These are phyloP conservation scores for Spatulosminthurus flaviceps DNA, from an alignment of 2,888 invertebrate species.

Conservation along the genomic window DNA sequence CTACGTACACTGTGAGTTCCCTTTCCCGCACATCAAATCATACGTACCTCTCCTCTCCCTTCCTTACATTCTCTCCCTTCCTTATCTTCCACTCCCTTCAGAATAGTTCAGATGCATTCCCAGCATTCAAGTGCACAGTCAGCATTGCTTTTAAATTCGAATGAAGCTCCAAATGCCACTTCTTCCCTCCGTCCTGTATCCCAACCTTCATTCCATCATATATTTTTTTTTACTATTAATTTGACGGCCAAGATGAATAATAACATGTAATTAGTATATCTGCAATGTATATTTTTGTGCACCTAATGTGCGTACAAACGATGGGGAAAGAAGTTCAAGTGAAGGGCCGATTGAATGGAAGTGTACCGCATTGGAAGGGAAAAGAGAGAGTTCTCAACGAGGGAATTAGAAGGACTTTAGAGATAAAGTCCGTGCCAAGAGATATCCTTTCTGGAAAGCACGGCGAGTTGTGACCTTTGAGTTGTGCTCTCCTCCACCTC, in stretches of 20 bases:
- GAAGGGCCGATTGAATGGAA: neutral
- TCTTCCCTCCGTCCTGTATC: too few relatives aligned
- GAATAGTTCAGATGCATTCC: neutral
- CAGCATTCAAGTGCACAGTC: neutral
- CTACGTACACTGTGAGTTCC: neutral
- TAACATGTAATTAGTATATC: too few relatives aligned
- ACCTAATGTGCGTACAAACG: too few relatives aligned
- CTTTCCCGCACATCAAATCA: too few relatives aligned
- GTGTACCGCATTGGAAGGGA: neutral
- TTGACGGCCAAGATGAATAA: too few relatives aligned
- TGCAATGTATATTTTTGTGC: too few relatives aligned
- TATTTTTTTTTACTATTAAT: too few relatives aligned
- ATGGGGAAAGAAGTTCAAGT: neutral
- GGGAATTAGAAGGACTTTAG: neutral
- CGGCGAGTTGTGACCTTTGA: neutral
- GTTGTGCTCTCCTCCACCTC: neutral
- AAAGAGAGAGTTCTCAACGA: neutral
- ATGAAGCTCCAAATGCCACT: too few relatives aligned
- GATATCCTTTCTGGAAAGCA: neutral
- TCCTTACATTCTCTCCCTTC: constrained; percentile 15
- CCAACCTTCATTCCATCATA: too few relatives aligned
- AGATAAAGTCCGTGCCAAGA: neutral
- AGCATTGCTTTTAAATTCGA: neutral
- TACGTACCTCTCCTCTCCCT: neutral
- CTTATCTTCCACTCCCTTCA: constrained; percentile 20